Base-by-base conservation (phyloP, 1,140 invertebrate genomes). In the Caenorhabditis briggsae region DNA sequence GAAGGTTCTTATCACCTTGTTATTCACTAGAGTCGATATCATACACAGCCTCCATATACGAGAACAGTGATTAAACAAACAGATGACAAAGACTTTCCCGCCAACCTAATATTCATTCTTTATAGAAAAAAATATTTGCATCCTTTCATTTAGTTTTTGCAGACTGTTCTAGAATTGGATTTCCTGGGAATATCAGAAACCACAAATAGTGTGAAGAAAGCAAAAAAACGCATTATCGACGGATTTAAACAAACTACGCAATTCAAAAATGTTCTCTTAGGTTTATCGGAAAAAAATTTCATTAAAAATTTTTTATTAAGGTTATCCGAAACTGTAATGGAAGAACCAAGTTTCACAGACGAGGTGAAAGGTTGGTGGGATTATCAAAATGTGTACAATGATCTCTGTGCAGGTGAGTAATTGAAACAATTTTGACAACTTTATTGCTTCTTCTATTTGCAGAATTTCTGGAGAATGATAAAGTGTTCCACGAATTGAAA, bases 401-500 rank as follows among this genome's bases (percentile, higher is more conserved):
- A 86, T 18, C 14, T 78, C 3, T 86, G 84, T 50, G 84, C 65
- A 84, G 82, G 82, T 84, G 41, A 59, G 46, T 84, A 70, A 41
- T 33, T 33, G 5, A 41, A 25, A 64, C 25, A 70, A 41, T 33
- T 16, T 16, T 18, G 14, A 16, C 1, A 48, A 33, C 20, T 41
- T 9, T 1, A 25, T 70, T 18, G 43, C 20, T n/a, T 3, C 6
- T 70, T 16, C 6, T 2, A 20, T 46, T 18, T 87, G 70, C 33
- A 86, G 87, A 88, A 50, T 23, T 88, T 58, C 48, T 88, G 23
- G 46, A 88, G n/a, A 46, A 23, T 7, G 84, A 74, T 70, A 70
- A 86, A n/a, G 23, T 88, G 7, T 70, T 88, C 18, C 25, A 82
- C 7, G 84, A 86, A 55, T 25, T 88, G 46, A 74, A 82, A 48